These are phyloP conservation scores for Rhinichthys osculus DNA, from an alignment of 2,797 vertebrate genomes.

Conservation along the genomic window DNA sequence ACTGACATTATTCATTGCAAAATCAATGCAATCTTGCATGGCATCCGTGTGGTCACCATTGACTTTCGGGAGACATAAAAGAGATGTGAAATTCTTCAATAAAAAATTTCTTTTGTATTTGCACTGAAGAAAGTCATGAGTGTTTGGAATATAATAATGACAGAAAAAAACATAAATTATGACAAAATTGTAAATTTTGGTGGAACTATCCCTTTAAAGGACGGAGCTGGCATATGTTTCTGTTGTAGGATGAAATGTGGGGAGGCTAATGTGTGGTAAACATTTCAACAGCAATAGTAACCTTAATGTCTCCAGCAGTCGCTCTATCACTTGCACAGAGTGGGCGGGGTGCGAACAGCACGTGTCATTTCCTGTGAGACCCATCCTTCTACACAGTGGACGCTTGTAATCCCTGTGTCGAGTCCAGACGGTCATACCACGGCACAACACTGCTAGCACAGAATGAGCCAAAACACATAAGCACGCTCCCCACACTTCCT, in stretches of 20 bases:
- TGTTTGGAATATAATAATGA: not conserved
- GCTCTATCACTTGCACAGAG: slow-evolving; percentile 25
- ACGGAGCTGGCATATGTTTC: slow-evolving; percentile 2
- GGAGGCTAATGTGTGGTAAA: slow-evolving; percentile 22
- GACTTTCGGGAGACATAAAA: not conserved
- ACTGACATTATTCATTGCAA: not conserved
- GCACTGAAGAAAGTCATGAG: too few relatives aligned
- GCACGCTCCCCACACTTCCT: slow-evolving; percentile 21
- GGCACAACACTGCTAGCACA: slow-evolving; percentile 39
- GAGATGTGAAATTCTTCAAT: not conserved
- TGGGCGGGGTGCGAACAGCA: slow-evolving; percentile 43
- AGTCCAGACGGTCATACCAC: slow-evolving; percentile 57
- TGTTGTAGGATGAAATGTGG: not conserved
- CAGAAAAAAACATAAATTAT: not conserved
- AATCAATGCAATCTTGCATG: not conserved
- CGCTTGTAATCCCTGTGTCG: slow-evolving; percentile 58
- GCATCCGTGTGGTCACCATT: not conserved
- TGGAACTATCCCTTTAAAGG: slow-evolving; percentile 11
- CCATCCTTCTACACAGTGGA: slow-evolving; percentile 52
- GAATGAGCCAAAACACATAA: slow-evolving; percentile 47
- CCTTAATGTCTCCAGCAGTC: not conserved
- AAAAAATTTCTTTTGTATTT: not conserved
- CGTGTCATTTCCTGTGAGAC: slow-evolving; percentile 60
- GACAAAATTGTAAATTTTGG: not conserved
- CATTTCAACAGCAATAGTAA: slow-evolving; percentile 28